These are phyloP conservation scores for Athrips mouffetella DNA, from an alignment of 2,888 invertebrate species.

Conservation along the genomic window DNA sequence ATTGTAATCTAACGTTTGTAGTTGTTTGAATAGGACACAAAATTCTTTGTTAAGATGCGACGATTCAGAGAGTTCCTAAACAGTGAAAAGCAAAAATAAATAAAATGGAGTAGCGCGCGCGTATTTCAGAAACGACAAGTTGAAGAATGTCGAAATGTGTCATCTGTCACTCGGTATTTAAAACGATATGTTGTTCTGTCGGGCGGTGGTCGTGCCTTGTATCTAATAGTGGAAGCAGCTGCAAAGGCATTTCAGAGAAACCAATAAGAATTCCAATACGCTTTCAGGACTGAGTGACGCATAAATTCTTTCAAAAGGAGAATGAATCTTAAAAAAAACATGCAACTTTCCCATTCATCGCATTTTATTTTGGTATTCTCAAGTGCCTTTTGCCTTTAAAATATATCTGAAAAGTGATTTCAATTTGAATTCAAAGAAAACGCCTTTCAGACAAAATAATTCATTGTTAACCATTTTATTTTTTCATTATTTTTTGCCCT, in stretches of 20 bases:
- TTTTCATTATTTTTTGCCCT: background rate
- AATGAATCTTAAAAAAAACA: constrained; percentile 17
- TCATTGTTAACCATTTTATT: background rate
- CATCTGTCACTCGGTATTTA: constrained; percentile 77
- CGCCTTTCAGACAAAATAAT: background rate
- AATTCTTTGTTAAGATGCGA: constrained; percentile 26
- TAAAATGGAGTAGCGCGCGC: constrained; percentile 48
- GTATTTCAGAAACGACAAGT: constrained; percentile 75
- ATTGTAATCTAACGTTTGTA: constrained; percentile 31
- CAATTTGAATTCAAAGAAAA: background rate
- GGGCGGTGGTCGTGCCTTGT: constrained; percentile 49
- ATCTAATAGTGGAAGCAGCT: constrained; percentile 68
- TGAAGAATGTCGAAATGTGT: constrained; percentile 78
- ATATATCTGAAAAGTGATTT: background rate
- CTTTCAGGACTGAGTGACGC: constrained; percentile 37
- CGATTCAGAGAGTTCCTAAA: constrained; percentile 36
- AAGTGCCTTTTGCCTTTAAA: background rate
- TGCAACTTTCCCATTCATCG: background rate
- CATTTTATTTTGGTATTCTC: background rate
- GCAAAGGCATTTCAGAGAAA: constrained; percentile 54
- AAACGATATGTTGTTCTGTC: constrained; percentile 75
- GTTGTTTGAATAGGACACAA: constrained; percentile 33
- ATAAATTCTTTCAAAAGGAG: constrained; percentile 40
- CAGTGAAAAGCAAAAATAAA: constrained; percentile 55
- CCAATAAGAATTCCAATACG: constrained; percentile 53